Evolutionary conservation across 2,888 invertebrate genomes (phyloP), one percentile per base, ranked within the genome.

Genomic region (Drosophila aldrichi): DNA sequence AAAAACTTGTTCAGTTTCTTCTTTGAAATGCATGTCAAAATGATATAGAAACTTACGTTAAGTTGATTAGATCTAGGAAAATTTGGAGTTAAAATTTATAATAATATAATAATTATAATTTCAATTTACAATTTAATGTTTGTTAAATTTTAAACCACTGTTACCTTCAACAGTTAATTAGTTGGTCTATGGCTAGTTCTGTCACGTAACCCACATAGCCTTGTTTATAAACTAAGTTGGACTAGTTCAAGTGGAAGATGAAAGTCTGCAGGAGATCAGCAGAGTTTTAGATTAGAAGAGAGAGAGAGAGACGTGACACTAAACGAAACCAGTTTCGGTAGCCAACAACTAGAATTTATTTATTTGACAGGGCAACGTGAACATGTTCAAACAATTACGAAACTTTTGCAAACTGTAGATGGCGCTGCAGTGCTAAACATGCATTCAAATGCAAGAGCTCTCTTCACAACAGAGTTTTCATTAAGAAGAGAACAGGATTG

Each of bases 261-360:
- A 51, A 58, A 51, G 51, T 10, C 59, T 60, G 60, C 70, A 64
- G 43, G 51, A 57, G 49, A 51, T 51, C 61, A 51, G 43, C 52
- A 32, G 20, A 32, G 38, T 38, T 41, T 16, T 18, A 38, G 67
- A 57, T 18, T 40, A 29, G 46, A 18, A 40, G 18, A 32, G 43
- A 54, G 48, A 18, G n/a, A 40, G 18, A 32, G 43, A 54, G 48
- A 18, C n/a, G 40, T 34, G 40, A 48, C 46, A 41, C n/a, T 18
- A 51, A 44, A 22, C 46, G 25, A 46, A 67, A 67, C 67, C 67
- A 51, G 67, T 66, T 67, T 66, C 22, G 46, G 32, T 25, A 32
- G 51, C 32, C 20, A 43, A 62, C 29, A 20, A 29, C 63, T 38
- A 38, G 44, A 46, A 54, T 44, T 54, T 20, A 34, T 16, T 29